Conservation (phyloP, 2,797 vertebrate genomes). For the Pygocentrus nattereri region DNA sequence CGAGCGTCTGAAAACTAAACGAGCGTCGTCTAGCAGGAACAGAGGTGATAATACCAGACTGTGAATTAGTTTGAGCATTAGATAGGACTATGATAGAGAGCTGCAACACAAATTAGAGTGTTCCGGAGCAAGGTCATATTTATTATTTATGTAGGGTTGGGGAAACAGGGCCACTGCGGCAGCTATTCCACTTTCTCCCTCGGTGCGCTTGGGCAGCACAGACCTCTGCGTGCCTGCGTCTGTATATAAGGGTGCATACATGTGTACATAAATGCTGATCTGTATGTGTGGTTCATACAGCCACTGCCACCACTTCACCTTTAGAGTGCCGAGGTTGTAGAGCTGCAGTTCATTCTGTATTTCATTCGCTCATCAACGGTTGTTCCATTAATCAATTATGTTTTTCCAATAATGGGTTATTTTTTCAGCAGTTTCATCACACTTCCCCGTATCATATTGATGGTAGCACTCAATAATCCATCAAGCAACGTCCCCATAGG, state of each 20-base stretch:
- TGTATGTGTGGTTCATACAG: neutral
- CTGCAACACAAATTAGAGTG: slow-evolving; percentile 25
- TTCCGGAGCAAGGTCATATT: slow-evolving; percentile 31
- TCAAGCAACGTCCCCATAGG: too few relatives aligned
- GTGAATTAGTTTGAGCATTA: slow-evolving; percentile 65
- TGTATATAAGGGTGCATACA: neutral
- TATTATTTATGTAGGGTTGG: slow-evolving; percentile 36
- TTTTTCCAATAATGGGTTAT: too few relatives aligned
- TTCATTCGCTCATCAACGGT: neutral
- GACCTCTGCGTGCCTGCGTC: neutral
- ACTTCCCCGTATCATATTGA: neutral
- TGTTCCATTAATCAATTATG: neutral
- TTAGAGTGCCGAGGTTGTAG: neutral
- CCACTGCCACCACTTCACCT: neutral
- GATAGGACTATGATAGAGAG: slow-evolving; percentile 36
- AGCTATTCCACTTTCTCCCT: neutral
- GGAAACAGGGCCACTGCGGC: neutral
- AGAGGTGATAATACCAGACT: slow-evolving; percentile 72
- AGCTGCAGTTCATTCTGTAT: neutral
- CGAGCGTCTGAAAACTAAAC: slow-evolving; percentile 64
- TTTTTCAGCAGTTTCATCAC: neutral
- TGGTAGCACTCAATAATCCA: too few relatives aligned
- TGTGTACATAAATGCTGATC: too few relatives aligned
- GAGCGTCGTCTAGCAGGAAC: slow-evolving; percentile 66
- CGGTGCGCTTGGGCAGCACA: neutral